Conservation (phyloP, 2,888 invertebrate genomes). For the Cosmopolites sordidus region DNA sequence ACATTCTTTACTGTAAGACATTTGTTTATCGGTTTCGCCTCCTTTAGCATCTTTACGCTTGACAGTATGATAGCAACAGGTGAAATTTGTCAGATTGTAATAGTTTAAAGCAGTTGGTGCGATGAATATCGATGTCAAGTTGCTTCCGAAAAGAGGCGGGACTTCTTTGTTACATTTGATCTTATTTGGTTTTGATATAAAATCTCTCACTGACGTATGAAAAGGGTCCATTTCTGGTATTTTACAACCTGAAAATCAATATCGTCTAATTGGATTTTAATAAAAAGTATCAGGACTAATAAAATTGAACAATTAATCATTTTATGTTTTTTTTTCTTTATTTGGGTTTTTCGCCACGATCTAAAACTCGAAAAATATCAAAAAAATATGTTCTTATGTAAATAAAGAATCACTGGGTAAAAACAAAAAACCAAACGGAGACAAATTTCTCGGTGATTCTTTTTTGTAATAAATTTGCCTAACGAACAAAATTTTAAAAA, state of each 20-base stretch:
- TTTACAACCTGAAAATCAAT: slow-evolving; percentile 61
- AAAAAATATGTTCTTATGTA: too few species aligned
- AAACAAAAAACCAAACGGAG: too few species aligned
- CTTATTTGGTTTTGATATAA: slow-evolving; percentile 50
- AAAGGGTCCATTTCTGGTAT: slow-evolving; percentile 63
- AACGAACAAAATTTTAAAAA: too few species aligned
- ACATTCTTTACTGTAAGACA: slow-evolving; percentile 51
- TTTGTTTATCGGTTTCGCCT: slow-evolving; percentile 52
- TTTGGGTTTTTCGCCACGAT: too few species aligned
- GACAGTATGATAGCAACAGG: slow-evolving; percentile 62
- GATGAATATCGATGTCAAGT: slow-evolving; percentile 58
- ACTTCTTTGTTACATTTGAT: slow-evolving; percentile 52
- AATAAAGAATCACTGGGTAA: too few species aligned
- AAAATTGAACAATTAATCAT: too few species aligned
- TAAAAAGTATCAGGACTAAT: too few species aligned
- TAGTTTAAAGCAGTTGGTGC: slow-evolving; percentile 48
- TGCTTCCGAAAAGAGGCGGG: slow-evolving; percentile 56
- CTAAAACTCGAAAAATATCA: too few species aligned
- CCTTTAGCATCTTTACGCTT: slow-evolving; percentile 52
- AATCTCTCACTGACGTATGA: slow-evolving; percentile 55
- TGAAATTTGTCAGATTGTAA: slow-evolving; percentile 53
- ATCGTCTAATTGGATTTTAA: too few species aligned
- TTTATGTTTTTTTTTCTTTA: too few species aligned
- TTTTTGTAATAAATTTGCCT: too few species aligned
- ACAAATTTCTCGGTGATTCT: too few species aligned